Evolutionary conservation across 92 coral and sea anemone species (phyloP), one percentile per base, ranked within the genome.

Genomic region (Umimayanthus chanpuru): DNA sequence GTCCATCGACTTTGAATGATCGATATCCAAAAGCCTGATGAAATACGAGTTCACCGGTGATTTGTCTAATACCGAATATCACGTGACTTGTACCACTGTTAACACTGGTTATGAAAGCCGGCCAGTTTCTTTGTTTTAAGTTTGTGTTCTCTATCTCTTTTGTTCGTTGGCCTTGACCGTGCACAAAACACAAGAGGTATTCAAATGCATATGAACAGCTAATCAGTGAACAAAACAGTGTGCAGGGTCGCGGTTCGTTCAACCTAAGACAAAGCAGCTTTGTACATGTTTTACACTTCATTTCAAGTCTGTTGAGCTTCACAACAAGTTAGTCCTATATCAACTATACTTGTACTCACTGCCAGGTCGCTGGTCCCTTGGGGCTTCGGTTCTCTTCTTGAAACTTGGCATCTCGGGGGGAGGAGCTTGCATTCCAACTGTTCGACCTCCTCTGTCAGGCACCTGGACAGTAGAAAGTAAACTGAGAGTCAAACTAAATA

Each of bases 381-480:
- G 98, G 8, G 97, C 93, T 58, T 96, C 99, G 44, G 92, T 89
- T 89, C 99, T 80, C 88, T 93, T 97, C 89, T 90, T 94, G 80
- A 97, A 97, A 49, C 91, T 82, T 23, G 99, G 99, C 99, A 97
- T 97, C 47, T 97, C 99, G 14, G 96, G 92, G 16, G 99, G 92
- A 38, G 93, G 97, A 77, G 99, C 94, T 28, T 88, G 93, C 88
- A 82, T 88, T 29, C 93, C 93, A 21, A 94, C 92, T 21, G 96
- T 91, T 73, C 98, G 90, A 1, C 99, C 99, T 28, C 99, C 99
- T 77, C 99, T 90, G 85, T 91, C 98, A 72, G 99, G 99, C 4
- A 97, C 99, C 99, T 97, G 20, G 26, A 64, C 4, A 28, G 30
- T 30, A 25, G 23, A 43, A 44, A 18, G 10, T 26, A 40, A 16